Conservation (phyloP, 2,797 vertebrate genomes). For the Enteromius viviparus region DNA sequence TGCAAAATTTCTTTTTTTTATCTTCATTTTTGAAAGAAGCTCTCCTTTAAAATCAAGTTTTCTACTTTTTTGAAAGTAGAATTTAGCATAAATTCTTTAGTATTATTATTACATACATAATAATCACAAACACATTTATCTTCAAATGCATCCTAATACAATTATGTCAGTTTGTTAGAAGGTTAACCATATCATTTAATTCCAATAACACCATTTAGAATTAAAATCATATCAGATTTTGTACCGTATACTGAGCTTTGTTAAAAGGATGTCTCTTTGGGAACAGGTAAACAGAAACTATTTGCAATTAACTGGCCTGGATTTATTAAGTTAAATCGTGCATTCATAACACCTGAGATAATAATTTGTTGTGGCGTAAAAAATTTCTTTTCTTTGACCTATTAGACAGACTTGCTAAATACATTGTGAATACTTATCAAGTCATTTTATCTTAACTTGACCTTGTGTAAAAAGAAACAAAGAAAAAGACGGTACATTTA, state of each 20-base stretch:
- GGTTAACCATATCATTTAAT: background rate
- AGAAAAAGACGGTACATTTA: background rate
- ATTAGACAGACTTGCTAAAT: constrained; percentile 1
- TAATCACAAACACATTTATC: background rate
- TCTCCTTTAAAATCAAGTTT: background rate
- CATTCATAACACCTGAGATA: constrained; percentile 1
- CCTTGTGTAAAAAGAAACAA: background rate
- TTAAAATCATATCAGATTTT: constrained; percentile 7
- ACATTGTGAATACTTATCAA: background rate
- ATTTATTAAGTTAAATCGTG: background rate
- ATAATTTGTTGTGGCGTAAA: background rate
- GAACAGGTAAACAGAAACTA: background rate
- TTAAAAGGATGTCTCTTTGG: background rate
- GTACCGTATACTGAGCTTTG: background rate
- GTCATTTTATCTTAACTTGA: background rate
- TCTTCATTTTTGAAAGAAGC: background rate
- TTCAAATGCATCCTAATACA: background rate
- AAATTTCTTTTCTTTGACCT: background rate
- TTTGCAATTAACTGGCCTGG: constrained; percentile 3
- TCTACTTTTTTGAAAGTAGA: background rate
- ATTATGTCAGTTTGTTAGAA: background rate
- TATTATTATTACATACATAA: background rate
- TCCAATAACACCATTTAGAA: background rate
- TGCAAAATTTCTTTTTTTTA: background rate
- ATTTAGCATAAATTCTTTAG: background rate